Conservation (phyloP, 2,888 invertebrate species). For the Dusona sp. region DNA sequence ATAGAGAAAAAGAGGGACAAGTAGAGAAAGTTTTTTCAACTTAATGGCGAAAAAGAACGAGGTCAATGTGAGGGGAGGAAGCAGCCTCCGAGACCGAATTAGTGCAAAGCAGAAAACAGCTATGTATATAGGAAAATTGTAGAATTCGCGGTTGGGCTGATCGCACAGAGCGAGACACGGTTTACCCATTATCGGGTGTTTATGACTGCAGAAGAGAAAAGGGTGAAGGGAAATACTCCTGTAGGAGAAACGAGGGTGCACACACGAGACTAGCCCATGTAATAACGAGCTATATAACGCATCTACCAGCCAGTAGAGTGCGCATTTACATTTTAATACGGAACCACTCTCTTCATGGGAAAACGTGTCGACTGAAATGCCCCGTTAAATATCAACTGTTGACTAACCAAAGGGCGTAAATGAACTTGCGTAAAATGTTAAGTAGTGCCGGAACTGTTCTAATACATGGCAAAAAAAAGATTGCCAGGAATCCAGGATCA, state of each 20-base stretch:
- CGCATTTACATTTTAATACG: slow-evolving; percentile 81
- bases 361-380: slow-evolving; percentile 70
- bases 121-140: slow-evolving; percentile 25
- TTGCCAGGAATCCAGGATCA: not conserved
- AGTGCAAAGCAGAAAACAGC: slow-evolving; percentile 7
- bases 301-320: slow-evolving; percentile 14
- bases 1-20: not conserved
- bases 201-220: slow-evolving; percentile 72
- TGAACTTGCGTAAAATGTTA: not conserved
- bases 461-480: not conserved
- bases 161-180: slow-evolving; percentile 76
- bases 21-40: not conserved
- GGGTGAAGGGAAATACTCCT: slow-evolving; percentile 33
- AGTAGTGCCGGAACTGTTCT: not conserved
- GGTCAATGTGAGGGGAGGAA: slow-evolving; percentile 18
- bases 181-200: slow-evolving; percentile 81
- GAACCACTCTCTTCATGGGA: slow-evolving; percentile 75
- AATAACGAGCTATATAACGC: slow-evolving; percentile 75
- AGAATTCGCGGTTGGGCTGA: slow-evolving; percentile 68
- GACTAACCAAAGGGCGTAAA: slow-evolving; percentile 3
- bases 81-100: slow-evolving; percentile 16
- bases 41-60: slow-evolving; percentile 7
- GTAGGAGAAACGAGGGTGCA: slow-evolving; percentile 28
- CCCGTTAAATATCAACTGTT: not conserved
- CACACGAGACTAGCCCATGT: slow-evolving; percentile 74